Conservation (phyloP, 2,797 vertebrate genomes). For the Paedocypris micromegethes region DNA sequence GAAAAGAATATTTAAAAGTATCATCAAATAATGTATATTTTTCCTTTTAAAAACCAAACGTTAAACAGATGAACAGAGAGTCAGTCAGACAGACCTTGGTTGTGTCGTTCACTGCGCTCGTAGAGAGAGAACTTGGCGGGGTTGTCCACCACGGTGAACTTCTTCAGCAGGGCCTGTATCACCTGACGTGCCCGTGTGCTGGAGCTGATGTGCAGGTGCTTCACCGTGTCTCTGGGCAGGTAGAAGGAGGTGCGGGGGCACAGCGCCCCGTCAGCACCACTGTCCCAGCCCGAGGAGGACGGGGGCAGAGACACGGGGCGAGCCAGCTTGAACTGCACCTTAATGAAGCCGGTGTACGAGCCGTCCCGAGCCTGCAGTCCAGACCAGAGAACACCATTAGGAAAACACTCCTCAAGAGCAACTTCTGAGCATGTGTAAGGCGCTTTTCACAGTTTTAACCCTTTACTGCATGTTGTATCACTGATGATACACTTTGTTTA, state of each 20-base stretch:
- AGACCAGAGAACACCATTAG: constrained; percentile 12
- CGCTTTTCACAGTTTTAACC: too few relatives aligned
- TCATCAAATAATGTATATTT: too few relatives aligned
- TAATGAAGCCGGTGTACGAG: constrained; percentile 94
- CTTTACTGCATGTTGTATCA: too few relatives aligned
- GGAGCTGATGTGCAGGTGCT: constrained; percentile 90
- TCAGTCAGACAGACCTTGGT: constrained; percentile 72
- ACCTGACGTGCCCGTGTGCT: constrained; percentile 83
- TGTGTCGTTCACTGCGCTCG: constrained; percentile 80
- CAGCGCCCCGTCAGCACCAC: constrained; percentile 54
- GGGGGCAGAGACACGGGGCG: constrained; percentile 85
- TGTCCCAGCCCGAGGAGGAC: constrained; percentile 59
- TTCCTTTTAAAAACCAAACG: too few relatives aligned
- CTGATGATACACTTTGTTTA: too few relatives aligned
- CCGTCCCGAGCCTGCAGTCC: constrained; percentile 81
- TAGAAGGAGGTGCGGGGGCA: constrained; percentile 91
- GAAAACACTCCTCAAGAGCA: neutral
- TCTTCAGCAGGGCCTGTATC: constrained; percentile 89
- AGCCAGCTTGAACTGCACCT: constrained; percentile 87
- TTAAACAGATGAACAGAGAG: too few relatives aligned
- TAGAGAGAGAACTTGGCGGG: constrained; percentile 93
- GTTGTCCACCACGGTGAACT: constrained; percentile 91
- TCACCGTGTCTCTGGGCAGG: constrained; percentile 88
- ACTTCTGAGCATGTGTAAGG: too few relatives aligned
- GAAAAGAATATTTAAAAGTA: too few relatives aligned